Evolutionary conservation across 1,140 invertebrate genomes (phyloP), one percentile per base, ranked within the genome.

Genomic region (Acromyrmex charruanus): DNA sequence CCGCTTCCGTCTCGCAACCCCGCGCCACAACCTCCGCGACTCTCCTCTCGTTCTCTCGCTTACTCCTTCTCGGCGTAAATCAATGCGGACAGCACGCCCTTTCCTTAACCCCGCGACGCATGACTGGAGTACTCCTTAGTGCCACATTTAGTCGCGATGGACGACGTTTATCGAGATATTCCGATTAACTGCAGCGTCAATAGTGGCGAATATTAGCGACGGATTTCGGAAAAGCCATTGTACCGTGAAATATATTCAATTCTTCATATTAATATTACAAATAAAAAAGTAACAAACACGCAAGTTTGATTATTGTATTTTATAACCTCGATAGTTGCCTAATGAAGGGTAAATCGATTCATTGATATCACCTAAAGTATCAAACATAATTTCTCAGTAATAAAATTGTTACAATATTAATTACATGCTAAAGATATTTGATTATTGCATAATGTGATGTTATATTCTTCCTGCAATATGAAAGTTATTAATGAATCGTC

Each of bases 1-100:
- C 28, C 14, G 35, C 55, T 31, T 21, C n/a, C 16, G 31, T 65
- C 25, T 71, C 85, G 51, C 77, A 49, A n/a, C 14, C 53, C 66
- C 58, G n/a, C 31, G 28, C 51, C 63, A 28, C 59, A 12, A 35
- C 63, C 71, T 31, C 66, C 55, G 79, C 66, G 85, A 25, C 35
- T 79, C 82, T 85, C 75, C 25, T 65, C 82, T 85, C 82, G 75
- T 87, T 82, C 55, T 87, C 77, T 82, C 77, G 63, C 53, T 82
- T 65, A 69, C 85, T 91, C 90, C 89, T 93, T 82, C 68, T 88
- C 86, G 86, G 84, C 89, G 90, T 90, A 92, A 93, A 94, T 94
- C 93, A 92, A 93, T 94, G 93, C 92, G 91, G 88, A 88, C 87
- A 92, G 90, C 86, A 89, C 86, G 87, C 88, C 92, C 89, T 92